phyloP scores from a whole-genome alignment of 2,113 vertebrate genomes.

The Amblyornis subalaris region DNA sequence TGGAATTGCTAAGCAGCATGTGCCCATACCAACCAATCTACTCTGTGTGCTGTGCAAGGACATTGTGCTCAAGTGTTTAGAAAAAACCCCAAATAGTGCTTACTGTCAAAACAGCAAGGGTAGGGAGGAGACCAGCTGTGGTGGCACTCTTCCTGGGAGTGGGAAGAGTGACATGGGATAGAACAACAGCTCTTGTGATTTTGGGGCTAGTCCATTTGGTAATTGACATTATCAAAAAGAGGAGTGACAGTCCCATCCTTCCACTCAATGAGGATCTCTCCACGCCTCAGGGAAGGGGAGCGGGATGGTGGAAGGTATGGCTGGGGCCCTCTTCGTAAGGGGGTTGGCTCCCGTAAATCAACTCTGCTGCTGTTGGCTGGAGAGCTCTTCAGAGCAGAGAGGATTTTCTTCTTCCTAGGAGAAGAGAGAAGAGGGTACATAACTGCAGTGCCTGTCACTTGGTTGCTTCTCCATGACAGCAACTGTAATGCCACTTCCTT shows the following conservation, averaged over 20 bases:
- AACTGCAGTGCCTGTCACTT: not conserved
- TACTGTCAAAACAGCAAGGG: not conserved
- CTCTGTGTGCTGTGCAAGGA: not conserved
- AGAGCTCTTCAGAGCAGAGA: slow-evolving; percentile 76
- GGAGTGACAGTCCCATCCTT: slow-evolving; percentile 83
- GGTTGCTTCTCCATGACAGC: not conserved
- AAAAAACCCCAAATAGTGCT: not conserved
- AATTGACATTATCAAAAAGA: slow-evolving; percentile 71
- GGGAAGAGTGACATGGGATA: not conserved
- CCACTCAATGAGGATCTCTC: slow-evolving; percentile 85
- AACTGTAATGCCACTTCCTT: not conserved
- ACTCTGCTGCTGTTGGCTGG: slow-evolving; percentile 51
- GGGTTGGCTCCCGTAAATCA: not conserved
- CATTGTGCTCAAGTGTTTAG: not conserved
- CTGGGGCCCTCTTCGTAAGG: not conserved
- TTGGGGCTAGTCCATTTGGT: slow-evolving; percentile 11
- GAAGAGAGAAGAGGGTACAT: not conserved
- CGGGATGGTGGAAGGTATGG: slow-evolving; percentile 14
- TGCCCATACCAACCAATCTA: not conserved
- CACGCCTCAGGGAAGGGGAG: slow-evolving; percentile 71
- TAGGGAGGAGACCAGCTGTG: not conserved
- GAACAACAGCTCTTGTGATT: not conserved
- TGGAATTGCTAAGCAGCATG: not conserved
- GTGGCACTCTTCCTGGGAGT: not conserved
- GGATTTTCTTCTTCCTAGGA: slow-evolving; percentile 77